Base-by-base conservation (phyloP, 1,140 invertebrate genomes). In the Zeugodacus cucurbitae region DNA sequence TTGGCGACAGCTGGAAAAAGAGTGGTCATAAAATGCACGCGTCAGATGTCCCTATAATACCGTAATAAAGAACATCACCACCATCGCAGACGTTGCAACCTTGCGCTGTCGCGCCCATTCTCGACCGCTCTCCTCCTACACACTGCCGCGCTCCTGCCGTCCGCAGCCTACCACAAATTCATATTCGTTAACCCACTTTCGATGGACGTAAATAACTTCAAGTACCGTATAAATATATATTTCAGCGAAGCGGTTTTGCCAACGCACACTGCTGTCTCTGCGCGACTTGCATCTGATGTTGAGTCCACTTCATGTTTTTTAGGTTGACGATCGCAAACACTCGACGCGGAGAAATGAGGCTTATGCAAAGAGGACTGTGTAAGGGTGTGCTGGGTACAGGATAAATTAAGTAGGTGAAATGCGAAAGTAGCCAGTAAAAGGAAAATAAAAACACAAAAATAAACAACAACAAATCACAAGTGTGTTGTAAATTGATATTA, bases 361-460 rank as follows among this genome's bases (percentile, higher is more conserved):
- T 41, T 74, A 41, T 74, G 67, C 67, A 74, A 41, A 74, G 32
- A 74, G 41, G 20, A 5, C 26, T 32, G 29, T 32, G 14, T 62
- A 70, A 17, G 64, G 14, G 32, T 70, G 29, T 44, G 34, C 20
- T 48, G 74, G 44, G 41, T 26, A 48, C n/a, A 82, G 41, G 74
- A 82, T 82, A 82, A 48, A 82, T 44, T 82, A 82, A 82, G 41
- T 82, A 82, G 74, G 74, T 82, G 74, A 82, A 82, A 82, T 82
- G 41, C 74, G 74, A 82, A 82, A 82, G 74, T 82, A 48, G 41
- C n/a, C 7, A 48, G 41, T 7, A 22, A 11, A 78, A 2, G 37
- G 20, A 48, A 48, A 48, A 14, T 22, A 41, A 67, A 41, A 17
- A 7, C n/a, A n/a, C n/a, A n/a, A n/a, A n/a, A n/a, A n/a, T n/a